Percentiles rank a stretch among this genome's conserved stretches.
phyloP scores from a whole-genome alignment of 2,797 vertebrate genomes.

The Lateolabrax maculatus region DNA sequence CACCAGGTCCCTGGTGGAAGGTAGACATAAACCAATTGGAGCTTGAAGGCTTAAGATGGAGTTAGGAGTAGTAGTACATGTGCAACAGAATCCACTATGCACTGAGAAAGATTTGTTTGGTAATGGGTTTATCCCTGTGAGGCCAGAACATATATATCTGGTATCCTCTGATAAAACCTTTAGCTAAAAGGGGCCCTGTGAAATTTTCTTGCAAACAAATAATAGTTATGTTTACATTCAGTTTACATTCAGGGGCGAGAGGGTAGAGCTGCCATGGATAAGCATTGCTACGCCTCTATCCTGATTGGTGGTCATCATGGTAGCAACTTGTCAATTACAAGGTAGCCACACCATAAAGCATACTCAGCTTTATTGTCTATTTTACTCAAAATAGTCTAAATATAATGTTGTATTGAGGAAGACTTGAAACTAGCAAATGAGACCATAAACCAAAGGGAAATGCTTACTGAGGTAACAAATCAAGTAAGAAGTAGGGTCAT shows the following conservation, averaged over 20 bases:
- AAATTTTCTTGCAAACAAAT: not conserved
- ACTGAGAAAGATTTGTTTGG: constrained; percentile 8
- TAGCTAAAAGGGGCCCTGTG: not conserved
- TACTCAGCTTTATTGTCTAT: too few species aligned
- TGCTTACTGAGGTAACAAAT: too few species aligned
- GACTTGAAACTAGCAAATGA: too few species aligned
- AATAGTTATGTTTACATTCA: not conserved
- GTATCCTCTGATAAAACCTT: constrained; percentile 1
- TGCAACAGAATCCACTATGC: constrained; percentile 9
- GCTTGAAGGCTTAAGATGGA: constrained; percentile 2
- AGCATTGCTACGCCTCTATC: too few species aligned
- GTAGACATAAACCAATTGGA: constrained; percentile 8
- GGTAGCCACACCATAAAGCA: too few species aligned
- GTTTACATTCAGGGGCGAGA: not conserved
- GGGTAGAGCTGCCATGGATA: too few species aligned
- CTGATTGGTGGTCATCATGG: too few species aligned
- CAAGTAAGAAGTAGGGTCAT: too few species aligned
- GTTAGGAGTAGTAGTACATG: not conserved
- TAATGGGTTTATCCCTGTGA: constrained; percentile 5
- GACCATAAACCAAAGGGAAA: too few species aligned
- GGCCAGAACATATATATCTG: constrained; percentile 17
- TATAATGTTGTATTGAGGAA: too few species aligned
- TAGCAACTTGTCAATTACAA: too few species aligned
- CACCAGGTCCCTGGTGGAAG: constrained; percentile 13
- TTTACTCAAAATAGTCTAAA: too few species aligned